These are phyloP conservation scores for Sinhomidia bicolor DNA, from an alignment of 2,888 invertebrate genomes.

Conservation along the genomic window DNA sequence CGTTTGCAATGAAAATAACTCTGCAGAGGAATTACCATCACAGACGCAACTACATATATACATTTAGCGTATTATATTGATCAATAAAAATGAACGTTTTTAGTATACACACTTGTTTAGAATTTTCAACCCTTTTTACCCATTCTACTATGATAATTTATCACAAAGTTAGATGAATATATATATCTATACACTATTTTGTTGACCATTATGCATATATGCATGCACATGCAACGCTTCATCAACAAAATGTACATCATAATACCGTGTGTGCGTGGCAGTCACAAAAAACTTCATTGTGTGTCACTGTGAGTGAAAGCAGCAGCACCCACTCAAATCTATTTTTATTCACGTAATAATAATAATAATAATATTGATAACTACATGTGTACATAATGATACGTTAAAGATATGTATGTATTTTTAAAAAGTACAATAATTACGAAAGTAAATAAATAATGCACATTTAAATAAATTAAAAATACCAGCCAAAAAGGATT, in stretches of 20 bases:
- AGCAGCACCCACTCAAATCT: neutral
- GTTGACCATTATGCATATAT: too few species aligned
- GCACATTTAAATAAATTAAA: constrained; percentile 2
- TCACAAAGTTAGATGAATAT: neutral
- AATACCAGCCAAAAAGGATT: neutral
- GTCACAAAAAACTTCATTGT: neutral
- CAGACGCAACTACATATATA: constrained; percentile 46
- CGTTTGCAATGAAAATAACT: constrained; percentile 67
- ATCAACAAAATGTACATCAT: neutral
- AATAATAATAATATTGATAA: neutral
- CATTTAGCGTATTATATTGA: neutral
- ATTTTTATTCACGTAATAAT: constrained; percentile 35
- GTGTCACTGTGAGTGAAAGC: constrained; percentile 2
- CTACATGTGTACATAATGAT: neutral
- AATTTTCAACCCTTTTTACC: neutral
- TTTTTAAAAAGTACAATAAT: constrained; percentile 52
- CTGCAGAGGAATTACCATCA: constrained; percentile 71
- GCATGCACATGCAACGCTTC: too few species aligned
- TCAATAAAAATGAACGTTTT: neutral
- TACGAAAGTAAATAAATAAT: constrained; percentile 53
- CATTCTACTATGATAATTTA: neutral
- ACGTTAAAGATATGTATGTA: constrained; percentile 5
- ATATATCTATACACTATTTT: neutral
- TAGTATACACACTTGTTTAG: neutral
- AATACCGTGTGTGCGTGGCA: too few species aligned